Conservation (phyloP, 2,113 vertebrate genomes). For the Opisthocomus hoazin region DNA sequence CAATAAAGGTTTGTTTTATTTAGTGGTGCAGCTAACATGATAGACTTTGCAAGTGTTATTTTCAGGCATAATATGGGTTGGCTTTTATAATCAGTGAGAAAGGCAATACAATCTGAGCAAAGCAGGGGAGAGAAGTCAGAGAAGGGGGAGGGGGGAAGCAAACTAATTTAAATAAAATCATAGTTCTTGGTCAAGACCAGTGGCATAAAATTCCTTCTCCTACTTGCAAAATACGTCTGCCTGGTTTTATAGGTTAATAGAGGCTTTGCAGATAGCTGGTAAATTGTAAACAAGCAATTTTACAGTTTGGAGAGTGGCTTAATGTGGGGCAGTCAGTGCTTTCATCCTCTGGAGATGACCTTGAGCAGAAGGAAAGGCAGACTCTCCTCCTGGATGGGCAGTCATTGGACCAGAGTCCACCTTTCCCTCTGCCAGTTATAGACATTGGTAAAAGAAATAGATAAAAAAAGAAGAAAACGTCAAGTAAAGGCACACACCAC, state of each 20-base stretch:
- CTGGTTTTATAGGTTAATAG: neutral
- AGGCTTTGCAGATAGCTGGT: neutral
- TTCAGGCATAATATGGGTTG: neutral
- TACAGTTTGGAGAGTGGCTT: neutral
- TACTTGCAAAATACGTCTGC: neutral
- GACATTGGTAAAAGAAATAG: neutral
- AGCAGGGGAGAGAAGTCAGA: neutral
- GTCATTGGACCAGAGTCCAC: neutral
- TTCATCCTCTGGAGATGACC: neutral
- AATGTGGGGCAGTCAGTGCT: neutral
- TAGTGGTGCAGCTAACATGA: neutral
- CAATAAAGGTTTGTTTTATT: constrained; percentile 22
- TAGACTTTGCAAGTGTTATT: neutral
- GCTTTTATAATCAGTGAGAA: neutral
- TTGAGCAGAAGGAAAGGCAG: neutral
- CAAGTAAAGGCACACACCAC: neutral
- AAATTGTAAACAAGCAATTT: constrained; percentile 3
- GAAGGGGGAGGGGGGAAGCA: accelerated
- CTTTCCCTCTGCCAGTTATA: neutral
- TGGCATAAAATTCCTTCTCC: neutral
- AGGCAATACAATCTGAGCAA: neutral
- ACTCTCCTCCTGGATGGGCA: accelerated
- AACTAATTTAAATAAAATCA: constrained; percentile 23
- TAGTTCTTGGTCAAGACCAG: neutral
- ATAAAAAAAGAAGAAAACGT: neutral